Conservation (phyloP, 2,797 vertebrate species). For the Clarias platycephalus region DNA sequence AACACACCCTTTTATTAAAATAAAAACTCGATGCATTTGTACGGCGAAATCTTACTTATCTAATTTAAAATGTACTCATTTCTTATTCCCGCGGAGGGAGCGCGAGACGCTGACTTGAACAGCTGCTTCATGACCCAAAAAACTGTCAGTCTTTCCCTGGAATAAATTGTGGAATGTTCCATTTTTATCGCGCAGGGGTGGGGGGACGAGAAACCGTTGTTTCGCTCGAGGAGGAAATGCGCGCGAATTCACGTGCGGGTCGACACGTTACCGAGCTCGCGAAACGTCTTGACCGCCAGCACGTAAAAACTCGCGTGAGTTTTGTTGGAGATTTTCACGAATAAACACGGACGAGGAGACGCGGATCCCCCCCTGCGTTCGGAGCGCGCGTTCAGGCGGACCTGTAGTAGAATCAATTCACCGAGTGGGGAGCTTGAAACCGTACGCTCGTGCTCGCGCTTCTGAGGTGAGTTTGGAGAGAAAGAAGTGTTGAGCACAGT, state of each 20-base stretch:
- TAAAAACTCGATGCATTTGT: constrained; percentile 50
- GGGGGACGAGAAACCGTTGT: constrained; percentile 42
- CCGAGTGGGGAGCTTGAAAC: constrained; percentile 84
- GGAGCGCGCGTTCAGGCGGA: constrained; percentile 69
- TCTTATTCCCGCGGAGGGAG: constrained; percentile 84
- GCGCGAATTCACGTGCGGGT: background rate
- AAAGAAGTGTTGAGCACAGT: constrained; percentile 72
- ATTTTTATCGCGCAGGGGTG: constrained; percentile 65
- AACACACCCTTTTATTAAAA: constrained; percentile 19
- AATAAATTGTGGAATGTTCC: constrained; percentile 88
- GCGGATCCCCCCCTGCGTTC: constrained; percentile 58
- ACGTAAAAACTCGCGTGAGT: background rate
- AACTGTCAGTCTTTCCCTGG: constrained; percentile 92
- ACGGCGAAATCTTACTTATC: constrained; percentile 79
- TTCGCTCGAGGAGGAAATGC: background rate
- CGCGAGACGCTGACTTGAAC: constrained; percentile 72
- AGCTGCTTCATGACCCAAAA: constrained; percentile 92
- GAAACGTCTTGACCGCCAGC: accelerated
- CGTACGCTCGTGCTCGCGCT: constrained; percentile 73
- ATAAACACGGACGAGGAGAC: background rate
- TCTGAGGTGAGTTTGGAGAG: constrained; percentile 70
- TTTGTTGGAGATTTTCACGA: background rate
- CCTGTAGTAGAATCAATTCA: constrained; percentile 88
- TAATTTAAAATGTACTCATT: constrained; percentile 88
- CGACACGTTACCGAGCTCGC: accelerated